Evolutionary conservation across 2,797 vertebrate genomes (phyloP).

Genomic region (Sebastes reedi): DNA sequence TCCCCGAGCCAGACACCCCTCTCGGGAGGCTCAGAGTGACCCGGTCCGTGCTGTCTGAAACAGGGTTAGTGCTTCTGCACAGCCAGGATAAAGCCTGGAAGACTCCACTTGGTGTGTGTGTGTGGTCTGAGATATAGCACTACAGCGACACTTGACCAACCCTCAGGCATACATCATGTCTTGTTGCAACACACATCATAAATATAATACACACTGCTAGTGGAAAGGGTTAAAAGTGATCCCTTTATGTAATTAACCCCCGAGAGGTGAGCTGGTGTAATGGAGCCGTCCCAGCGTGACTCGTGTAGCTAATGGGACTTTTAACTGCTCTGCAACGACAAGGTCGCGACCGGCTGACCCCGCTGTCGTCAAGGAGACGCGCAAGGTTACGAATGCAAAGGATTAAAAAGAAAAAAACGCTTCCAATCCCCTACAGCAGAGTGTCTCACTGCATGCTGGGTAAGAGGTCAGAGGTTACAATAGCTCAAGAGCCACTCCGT

Average conservation of each 20-base stretch:
- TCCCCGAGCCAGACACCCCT: background rate
- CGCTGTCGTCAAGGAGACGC: background rate
- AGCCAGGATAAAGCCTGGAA: slow-evolving; percentile 4
- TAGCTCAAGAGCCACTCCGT: slow-evolving; percentile 17
- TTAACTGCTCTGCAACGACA: slow-evolving; percentile 56
- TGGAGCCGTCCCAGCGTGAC: slow-evolving; percentile 63
- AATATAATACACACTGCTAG: background rate
- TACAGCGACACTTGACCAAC: background rate
- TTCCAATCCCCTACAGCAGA: background rate
- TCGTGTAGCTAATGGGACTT: slow-evolving; percentile 71
- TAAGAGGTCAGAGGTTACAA: slow-evolving; percentile 53
- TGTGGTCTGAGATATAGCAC: background rate
- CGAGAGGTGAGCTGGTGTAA: slow-evolving; percentile 51
- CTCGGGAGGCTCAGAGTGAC: background rate
- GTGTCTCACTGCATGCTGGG: slow-evolving; percentile 11
- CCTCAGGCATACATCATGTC: background rate
- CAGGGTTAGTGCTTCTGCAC: background rate
- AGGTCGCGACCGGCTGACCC: slow-evolving; percentile 59
- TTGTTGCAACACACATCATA: background rate
- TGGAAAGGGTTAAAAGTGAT: slow-evolving; percentile 21
- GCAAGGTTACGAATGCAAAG: background rate
- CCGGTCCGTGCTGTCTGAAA: slow-evolving; percentile 6
- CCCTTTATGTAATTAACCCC: slow-evolving; percentile 62
- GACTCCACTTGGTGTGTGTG: background rate
- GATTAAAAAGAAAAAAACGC: background rate